Base-by-base conservation (phyloP, 2,113 vertebrate species). In the Calyptomena viridis region DNA sequence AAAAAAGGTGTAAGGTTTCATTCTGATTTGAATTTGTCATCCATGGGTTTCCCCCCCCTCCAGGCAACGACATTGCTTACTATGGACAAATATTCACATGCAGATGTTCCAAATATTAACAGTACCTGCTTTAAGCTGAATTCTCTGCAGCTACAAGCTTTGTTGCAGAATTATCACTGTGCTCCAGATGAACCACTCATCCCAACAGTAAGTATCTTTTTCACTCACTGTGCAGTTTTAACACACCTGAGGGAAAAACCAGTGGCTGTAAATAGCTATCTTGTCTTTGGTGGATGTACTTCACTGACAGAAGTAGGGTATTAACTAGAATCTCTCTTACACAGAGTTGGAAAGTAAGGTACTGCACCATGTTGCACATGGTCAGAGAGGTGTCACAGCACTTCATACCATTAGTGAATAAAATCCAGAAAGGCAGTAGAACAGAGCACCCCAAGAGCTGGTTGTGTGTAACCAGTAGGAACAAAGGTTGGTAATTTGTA, bases 61-160 rank as follows among this genome's bases (percentile, higher is more conserved):
- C 79, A 99, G 99, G 99, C 99, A 75, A 99, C 99, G 55, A 99
- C 99, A 12, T 95, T 99, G 92, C 99, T 99, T 80, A 99, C 99
- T 25, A 99, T 99, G 99, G 99, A 99, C 84, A 99, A 99, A 76
- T 99, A 99, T 25, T 98, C 98, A 37, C 98, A 98, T 95, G 98
- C 99, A 58, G 99, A 99, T 69, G 98, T 99, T 78, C 98, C 99
- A 92, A 98, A 98, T 94, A 99, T 99, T 95, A 99, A 99, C 93
- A 99, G 99, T 96, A 99, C 99, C 90, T 99, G 99, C 97, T 99
- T 99, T 96, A 99, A 99, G 95, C 97, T 99, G 91, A 99, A 99
- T 96, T 99, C 99, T 11, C 96, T 99, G 93, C 99, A 99, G 88
- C 98, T 99, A 4, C 98, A 99, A 46, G 99, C 99, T 66, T 97